These are phyloP conservation scores for Acanthosoma haemorrhoidale DNA, from an alignment of 2,888 invertebrate genomes.

Conservation along the genomic window DNA sequence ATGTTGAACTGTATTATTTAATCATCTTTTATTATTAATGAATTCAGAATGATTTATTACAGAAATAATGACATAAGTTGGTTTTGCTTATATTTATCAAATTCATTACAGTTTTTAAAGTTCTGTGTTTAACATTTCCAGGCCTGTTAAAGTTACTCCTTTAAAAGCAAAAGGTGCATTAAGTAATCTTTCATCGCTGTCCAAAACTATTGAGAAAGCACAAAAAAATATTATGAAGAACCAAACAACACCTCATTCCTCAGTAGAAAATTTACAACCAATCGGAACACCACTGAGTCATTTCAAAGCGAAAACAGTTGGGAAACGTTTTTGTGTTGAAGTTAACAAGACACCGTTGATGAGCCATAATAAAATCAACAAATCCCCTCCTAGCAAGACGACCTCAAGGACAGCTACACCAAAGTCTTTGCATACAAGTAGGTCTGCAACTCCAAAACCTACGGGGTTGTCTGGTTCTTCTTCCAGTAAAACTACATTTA, in stretches of 20 bases:
- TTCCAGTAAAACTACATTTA: not conserved
- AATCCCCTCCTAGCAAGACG: not conserved
- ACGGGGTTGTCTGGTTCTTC: not conserved
- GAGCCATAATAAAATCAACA: not conserved
- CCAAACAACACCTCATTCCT: not conserved
- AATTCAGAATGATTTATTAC: too few species aligned
- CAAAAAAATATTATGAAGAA: not conserved
- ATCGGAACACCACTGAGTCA: conserved; percentile 1
- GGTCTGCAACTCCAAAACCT: not conserved
- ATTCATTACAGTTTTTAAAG: too few species aligned
- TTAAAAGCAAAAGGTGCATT: not conserved
- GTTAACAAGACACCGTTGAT: conserved; percentile 9
- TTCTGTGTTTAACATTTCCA: not conserved
- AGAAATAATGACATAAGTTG: too few species aligned
- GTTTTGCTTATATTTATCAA: too few species aligned
- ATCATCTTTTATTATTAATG: too few species aligned
- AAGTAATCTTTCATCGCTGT: not conserved
- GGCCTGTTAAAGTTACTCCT: conserved; percentile 2
- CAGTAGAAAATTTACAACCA: conserved; percentile 21
- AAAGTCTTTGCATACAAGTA: not conserved
- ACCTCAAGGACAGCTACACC: not conserved
- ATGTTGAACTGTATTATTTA: too few species aligned
- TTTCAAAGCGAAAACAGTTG: not conserved
- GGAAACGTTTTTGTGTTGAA: not conserved
- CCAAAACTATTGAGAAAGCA: not conserved